Evolutionary conservation across 2,797 vertebrate species (phyloP).

Genomic region (Phylloscopus collybita): DNA sequence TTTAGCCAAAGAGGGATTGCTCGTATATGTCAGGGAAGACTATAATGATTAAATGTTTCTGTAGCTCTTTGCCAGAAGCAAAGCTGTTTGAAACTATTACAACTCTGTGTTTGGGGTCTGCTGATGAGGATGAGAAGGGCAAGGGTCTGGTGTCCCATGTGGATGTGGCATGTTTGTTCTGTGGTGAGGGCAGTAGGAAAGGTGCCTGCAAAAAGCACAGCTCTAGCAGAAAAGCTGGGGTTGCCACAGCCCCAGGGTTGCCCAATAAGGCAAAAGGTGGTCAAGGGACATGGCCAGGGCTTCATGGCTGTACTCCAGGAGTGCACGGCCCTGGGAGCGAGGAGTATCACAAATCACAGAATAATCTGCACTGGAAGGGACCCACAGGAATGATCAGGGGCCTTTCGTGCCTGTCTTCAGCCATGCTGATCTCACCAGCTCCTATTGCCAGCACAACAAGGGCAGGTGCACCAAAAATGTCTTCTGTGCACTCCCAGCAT

Average conservation of each 20-base stretch:
- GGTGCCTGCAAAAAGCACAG: neutral
- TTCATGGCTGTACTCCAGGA: neutral
- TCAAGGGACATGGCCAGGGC: no score
- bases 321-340: fast-evolving
- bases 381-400: neutral
- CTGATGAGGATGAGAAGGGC: neutral
- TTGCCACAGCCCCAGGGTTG: neutral
- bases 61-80: neutral
- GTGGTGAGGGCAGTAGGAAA: neutral
- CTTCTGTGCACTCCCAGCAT: neutral
- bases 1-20: neutral
- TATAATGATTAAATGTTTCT: neutral
- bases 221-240: neutral
- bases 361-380: neutral
- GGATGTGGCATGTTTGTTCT: neutral
- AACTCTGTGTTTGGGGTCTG: neutral
- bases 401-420: neutral
- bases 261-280: neutral
- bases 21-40: neutral
- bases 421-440: neutral
- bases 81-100: neutral
- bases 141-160: fast-evolving
- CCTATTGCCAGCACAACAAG: neutral
- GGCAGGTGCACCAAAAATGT: neutral
- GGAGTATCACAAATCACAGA: neutral